Evolutionary conservation across 2,888 invertebrate species (phyloP).

Genomic region (Beris chalybata): DNA sequence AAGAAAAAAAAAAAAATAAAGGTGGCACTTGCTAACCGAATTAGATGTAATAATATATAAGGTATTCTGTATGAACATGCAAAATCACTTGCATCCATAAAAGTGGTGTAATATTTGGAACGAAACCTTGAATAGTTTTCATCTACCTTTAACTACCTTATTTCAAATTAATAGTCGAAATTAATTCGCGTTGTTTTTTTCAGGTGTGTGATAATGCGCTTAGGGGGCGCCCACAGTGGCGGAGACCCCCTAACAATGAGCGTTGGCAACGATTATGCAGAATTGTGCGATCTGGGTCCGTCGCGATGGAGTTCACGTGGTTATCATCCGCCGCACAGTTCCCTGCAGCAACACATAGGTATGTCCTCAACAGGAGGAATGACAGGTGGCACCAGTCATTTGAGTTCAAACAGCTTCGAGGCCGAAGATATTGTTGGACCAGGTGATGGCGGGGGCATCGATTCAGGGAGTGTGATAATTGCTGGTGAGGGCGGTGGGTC

Average conservation of each 20-base stretch:
- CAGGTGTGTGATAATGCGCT: slow-evolving; percentile 45
- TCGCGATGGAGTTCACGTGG: slow-evolving; percentile 56
- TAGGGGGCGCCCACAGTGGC: slow-evolving; percentile 45
- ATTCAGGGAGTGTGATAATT: slow-evolving; percentile 42
- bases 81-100: too few relatives aligned
- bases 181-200: slow-evolving; percentile 5
- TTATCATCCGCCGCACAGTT: slow-evolving; percentile 51
- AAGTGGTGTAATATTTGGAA: too few relatives aligned
- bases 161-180: too few relatives aligned
- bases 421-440: slow-evolving; percentile 52
- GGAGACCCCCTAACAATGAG: slow-evolving; percentile 56
- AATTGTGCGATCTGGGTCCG: slow-evolving; percentile 58
- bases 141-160: too few relatives aligned
- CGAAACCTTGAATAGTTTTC: too few relatives aligned
- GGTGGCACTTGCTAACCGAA: too few relatives aligned
- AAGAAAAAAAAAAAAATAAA: too few relatives aligned
- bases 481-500: slow-evolving; percentile 46
- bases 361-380: slow-evolving; percentile 19
- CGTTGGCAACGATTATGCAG: slow-evolving; percentile 58
- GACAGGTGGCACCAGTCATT: slow-evolving; percentile 37
- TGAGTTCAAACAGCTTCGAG: slow-evolving; percentile 55
- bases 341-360: slow-evolving; percentile 40
- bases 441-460: slow-evolving; percentile 42
- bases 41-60: too few relatives aligned
- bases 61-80: too few relatives aligned